These are phyloP conservation scores for Toxotes chatareus DNA, from an alignment of 2,113 vertebrate species.

Conservation along the genomic window DNA sequence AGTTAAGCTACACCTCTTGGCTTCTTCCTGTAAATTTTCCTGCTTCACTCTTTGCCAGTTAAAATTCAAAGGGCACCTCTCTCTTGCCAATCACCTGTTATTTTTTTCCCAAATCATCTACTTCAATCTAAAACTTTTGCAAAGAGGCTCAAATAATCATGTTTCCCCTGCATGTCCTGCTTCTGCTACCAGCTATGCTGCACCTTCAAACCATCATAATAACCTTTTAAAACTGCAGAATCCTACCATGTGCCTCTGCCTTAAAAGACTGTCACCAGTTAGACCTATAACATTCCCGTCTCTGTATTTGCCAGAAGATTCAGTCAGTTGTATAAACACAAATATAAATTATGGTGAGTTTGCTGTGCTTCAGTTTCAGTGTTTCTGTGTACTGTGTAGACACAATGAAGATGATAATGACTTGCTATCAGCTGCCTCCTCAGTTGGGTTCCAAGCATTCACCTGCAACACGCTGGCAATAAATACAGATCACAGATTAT, in stretches of 20 bases:
- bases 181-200: not conserved
- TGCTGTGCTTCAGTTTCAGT: not conserved
- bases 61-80: slow-evolving; percentile 12
- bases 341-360: not conserved
- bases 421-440: not conserved
- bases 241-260: not conserved
- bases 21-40: slow-evolving; percentile 16
- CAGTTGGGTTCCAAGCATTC: not conserved
- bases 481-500: slow-evolving; percentile 4
- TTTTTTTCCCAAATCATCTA: slow-evolving; percentile 1
- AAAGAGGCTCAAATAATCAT: slow-evolving; percentile 3
- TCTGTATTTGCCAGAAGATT: slow-evolving; percentile 18
- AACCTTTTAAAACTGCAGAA: slow-evolving; percentile 12
- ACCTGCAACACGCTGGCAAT: not conserved
- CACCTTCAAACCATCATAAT: not conserved
- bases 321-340: not conserved
- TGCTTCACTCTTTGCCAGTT: slow-evolving; percentile 1
- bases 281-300: not conserved
- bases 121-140: slow-evolving; percentile 8
- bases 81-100: slow-evolving; percentile 20
- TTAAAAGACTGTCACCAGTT: slow-evolving; percentile 1
- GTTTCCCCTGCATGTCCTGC: not conserved
- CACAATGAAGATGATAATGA: slow-evolving; percentile 2
- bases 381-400: not conserved
- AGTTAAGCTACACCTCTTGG: slow-evolving; percentile 20